Evolutionary conservation across 2,888 invertebrate genomes (phyloP).

Genomic region (Steromphala cineraria): DNA sequence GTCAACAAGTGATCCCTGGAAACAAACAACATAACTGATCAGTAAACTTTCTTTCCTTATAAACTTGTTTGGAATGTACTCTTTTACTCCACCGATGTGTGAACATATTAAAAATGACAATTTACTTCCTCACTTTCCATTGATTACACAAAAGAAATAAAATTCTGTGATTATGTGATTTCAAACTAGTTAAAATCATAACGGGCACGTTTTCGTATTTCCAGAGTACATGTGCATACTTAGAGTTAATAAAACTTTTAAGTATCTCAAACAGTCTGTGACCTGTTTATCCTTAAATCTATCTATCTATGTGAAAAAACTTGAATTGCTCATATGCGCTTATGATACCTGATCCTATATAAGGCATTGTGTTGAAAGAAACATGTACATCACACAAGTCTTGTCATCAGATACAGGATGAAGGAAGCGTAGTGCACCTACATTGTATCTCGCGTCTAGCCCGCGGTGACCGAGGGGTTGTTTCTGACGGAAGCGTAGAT

Average conservation of each 20-base stretch:
- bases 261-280: too few species aligned
- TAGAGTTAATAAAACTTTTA: too few species aligned
- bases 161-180: not conserved
- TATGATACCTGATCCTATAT: too few species aligned
- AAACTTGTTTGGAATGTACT: not conserved
- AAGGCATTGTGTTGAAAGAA: too few species aligned
- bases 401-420: not conserved
- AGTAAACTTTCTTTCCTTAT: not conserved
- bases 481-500: constrained; percentile 76
- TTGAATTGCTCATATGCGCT: too few species aligned
- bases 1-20: constrained; percentile 78
- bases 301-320: too few species aligned
- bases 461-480: constrained; percentile 74
- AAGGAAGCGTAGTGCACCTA: constrained; percentile 41
- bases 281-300: too few species aligned
- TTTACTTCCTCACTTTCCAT: too few species aligned
- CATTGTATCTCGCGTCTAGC: constrained; percentile 79
- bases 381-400: too few species aligned
- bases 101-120: not conserved
- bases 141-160: not conserved
- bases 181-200: too few species aligned
- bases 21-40: constrained; percentile 23
- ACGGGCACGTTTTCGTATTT: too few species aligned
- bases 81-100: not conserved
- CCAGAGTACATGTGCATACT: too few species aligned